Percentiles rank a stretch among this genome's conserved stretches.
Conservation (phyloP, 2,113 vertebrate genomes). For the Paramisgurnus dabryanus region DNA sequence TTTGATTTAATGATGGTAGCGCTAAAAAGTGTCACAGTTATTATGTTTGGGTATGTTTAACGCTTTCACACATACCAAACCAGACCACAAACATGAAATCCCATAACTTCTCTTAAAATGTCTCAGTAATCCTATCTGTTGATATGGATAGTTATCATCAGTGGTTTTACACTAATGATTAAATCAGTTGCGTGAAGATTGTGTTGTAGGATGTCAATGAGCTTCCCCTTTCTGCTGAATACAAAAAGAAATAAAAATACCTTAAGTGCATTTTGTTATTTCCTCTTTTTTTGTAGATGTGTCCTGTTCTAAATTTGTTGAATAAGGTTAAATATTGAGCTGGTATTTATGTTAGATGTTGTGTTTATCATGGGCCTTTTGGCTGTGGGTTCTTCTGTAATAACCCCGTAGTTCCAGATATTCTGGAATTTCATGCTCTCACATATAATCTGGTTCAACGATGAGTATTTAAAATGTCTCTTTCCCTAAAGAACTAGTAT, state of each 20-base stretch:
- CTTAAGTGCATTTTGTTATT: too few species aligned
- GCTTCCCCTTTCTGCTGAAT: not conserved
- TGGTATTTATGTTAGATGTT: too few species aligned
- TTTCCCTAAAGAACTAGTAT: not conserved
- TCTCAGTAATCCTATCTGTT: not conserved
- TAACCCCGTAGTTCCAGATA: not conserved
- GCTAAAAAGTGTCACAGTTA: not conserved
- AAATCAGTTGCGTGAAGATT: not conserved
- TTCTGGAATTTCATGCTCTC: not conserved
- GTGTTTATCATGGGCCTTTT: too few species aligned
- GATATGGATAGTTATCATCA: not conserved
- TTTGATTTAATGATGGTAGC: not conserved
- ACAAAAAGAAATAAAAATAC: too few species aligned
- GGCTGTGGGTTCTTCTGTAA: not conserved
- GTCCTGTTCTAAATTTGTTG: not conserved
- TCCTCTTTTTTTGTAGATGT: not conserved
- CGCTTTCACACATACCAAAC: too few species aligned
- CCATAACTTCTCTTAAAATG: too few species aligned
- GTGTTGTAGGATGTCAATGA: not conserved
- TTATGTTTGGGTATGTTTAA: slow-evolving; percentile 10
- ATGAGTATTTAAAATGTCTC: not conserved
- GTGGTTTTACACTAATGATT: not conserved
- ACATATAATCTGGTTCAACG: not conserved
- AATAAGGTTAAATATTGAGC: not conserved
- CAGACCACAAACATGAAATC: too few species aligned